phyloP scores from a whole-genome alignment of 2,888 invertebrate species.

The Gisinianus flammeolus region DNA sequence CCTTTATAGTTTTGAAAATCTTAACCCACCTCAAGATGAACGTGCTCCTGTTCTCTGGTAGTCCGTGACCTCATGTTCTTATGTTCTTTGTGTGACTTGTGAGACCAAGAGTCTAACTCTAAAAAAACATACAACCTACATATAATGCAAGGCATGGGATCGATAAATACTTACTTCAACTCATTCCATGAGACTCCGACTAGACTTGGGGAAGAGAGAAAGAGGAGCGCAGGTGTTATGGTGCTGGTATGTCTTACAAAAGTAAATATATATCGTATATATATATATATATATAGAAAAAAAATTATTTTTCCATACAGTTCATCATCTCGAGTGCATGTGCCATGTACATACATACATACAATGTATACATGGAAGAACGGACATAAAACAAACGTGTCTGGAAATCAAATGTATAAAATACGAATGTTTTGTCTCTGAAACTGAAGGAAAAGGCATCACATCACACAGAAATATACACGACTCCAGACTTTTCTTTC shows the following conservation, averaged over 20 bases:
- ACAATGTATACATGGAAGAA: no score
- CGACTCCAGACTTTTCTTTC: no score
- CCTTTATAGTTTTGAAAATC: background rate
- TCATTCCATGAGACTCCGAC: no score
- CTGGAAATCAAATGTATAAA: no score
- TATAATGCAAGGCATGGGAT: background rate
- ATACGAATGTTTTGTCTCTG: no score
- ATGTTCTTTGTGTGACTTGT: background rate
- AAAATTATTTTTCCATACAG: background rate
- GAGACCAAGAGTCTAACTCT: background rate
- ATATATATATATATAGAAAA: background rate
- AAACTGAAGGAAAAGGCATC: no score
- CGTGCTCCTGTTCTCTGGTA: slow-evolving; percentile 29
- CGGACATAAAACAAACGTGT: no score
- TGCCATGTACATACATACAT: no score
- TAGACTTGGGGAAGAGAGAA: no score
- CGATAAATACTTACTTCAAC: background rate
- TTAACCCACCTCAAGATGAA: slow-evolving; percentile 28
- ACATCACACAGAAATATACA: no score
- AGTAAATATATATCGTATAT: background rate
- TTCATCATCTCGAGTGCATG: background rate
- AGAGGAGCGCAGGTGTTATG: background rate
- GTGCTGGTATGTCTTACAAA: background rate
- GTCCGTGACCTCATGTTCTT: slow-evolving; percentile 29
- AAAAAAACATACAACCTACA: background rate